Conservation (phyloP, 2,113 vertebrate species). For the Gadus macrocephalus region DNA sequence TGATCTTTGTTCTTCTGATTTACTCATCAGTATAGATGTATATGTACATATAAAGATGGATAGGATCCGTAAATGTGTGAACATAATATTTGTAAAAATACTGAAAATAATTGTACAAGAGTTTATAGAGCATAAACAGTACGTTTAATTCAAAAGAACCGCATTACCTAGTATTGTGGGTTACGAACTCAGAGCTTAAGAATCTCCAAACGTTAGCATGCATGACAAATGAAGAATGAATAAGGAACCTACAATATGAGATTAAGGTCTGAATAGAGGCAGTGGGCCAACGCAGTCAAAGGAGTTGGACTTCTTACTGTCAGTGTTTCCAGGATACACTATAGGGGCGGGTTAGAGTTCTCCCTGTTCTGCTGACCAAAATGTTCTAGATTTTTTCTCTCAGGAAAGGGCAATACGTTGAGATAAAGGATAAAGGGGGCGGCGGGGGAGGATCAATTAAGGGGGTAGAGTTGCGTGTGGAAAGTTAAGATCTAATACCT, state of each 20-base stretch:
- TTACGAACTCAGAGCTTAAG: constrained; percentile 48
- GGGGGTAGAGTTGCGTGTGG: constrained; percentile 25
- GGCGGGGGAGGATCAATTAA: not conserved
- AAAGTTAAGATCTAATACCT: constrained; percentile 31
- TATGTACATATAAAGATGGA: too few relatives aligned
- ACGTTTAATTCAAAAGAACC: constrained; percentile 36
- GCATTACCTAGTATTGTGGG: constrained; percentile 49
- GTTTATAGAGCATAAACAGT: too few relatives aligned
- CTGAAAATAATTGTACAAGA: too few relatives aligned
- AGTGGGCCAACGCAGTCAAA: constrained; percentile 42
- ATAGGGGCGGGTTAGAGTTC: constrained; percentile 8
- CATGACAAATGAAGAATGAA: constrained; percentile 57
- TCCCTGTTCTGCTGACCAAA: constrained; percentile 48
- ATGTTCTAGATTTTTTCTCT: constrained; percentile 47
- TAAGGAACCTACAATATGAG: constrained; percentile 63
- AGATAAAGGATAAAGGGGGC: not conserved
- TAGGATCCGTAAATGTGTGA: too few relatives aligned
- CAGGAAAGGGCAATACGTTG: constrained; percentile 10
- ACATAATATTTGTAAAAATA: too few relatives aligned
- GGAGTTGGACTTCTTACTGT: constrained; percentile 45
- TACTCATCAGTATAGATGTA: too few relatives aligned
- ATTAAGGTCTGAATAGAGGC: constrained; percentile 53
- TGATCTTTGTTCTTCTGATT: too few relatives aligned
- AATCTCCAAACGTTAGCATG: constrained; percentile 56
- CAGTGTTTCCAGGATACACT: constrained; percentile 45